A percentile compares a stretch with the other conserved stretches of the same genome.
phyloP scores from a whole-genome alignment of 1,140 invertebrate genomes.

The Bombyx mandarina region DNA sequence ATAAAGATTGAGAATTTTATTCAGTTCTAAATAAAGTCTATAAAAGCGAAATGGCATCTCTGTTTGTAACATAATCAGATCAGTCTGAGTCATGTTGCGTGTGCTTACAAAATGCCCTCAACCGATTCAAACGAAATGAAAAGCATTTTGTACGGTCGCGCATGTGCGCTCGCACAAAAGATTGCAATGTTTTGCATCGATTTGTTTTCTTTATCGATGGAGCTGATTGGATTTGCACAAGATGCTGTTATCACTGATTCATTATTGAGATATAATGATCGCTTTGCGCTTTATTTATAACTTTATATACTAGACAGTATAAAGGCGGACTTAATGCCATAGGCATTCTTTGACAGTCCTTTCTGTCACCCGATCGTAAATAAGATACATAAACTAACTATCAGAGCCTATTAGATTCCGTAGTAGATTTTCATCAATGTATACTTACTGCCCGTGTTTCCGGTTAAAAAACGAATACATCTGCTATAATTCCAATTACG shows the following conservation, averaged over 20 bases:
- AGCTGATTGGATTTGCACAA: conserved; percentile 19
- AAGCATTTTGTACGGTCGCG: conserved; percentile 58
- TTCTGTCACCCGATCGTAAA: no score
- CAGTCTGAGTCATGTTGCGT: conserved; percentile 53
- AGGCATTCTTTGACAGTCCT: no score
- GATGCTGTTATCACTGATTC: not conserved
- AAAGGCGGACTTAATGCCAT: no score
- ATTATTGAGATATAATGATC: not conserved
- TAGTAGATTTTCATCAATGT: not conserved
- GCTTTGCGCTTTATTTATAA: not conserved
- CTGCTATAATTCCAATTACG: not conserved
- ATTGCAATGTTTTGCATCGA: conserved; percentile 42
- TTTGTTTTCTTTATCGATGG: conserved; percentile 40
- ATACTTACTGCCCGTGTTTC: not conserved
- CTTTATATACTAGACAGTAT: no score
- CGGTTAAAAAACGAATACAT: not conserved
- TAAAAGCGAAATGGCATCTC: no score
- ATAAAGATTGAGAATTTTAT: no score
- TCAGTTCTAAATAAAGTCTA: no score
- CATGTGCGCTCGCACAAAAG: conserved; percentile 56
- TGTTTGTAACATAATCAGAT: no score
- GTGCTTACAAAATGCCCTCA: conserved; percentile 45
- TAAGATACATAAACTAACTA: no score
- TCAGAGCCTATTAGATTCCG: no score
- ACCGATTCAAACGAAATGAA: conserved; percentile 64